A percentile compares a stretch with the other conserved stretches of the same genome.
phyloP scores from a whole-genome alignment of 2,113 vertebrate species.

The Diadophis punctatus region DNA sequence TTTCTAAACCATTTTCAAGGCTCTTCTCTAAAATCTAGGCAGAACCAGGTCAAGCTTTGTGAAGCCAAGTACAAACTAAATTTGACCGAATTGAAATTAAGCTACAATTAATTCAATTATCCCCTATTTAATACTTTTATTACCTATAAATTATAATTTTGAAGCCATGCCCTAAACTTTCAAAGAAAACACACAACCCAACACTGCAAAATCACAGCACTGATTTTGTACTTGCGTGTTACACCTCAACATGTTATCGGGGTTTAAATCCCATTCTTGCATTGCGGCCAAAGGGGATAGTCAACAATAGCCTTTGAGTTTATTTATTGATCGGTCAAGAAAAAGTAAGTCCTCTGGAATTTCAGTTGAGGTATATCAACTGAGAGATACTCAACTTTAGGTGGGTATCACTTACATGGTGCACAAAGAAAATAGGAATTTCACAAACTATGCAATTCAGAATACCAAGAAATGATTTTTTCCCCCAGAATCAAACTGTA shows the following conservation, averaged over 20 bases:
- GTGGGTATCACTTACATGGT: not conserved
- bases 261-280: not conserved
- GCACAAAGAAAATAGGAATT: not conserved
- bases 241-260: not conserved
- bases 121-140: not conserved
- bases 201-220: not conserved
- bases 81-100: not conserved
- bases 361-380: not conserved
- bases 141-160: not conserved
- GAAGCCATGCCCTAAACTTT: not conserved
- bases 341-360: not conserved
- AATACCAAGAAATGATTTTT: not conserved
- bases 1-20: not conserved
- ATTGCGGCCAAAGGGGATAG: not conserved
- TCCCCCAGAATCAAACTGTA: not conserved
- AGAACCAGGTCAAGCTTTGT: not conserved
- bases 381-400: not conserved
- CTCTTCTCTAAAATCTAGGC: not conserved
- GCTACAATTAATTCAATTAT: not conserved
- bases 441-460: not conserved
- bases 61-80: not conserved
- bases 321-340: not conserved
- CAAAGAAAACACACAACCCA: not conserved
- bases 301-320: no score
- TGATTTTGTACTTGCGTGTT: not conserved